Evolutionary conservation across 2,888 invertebrate genomes (phyloP).

Genomic region (Lasius fuliginosus): DNA sequence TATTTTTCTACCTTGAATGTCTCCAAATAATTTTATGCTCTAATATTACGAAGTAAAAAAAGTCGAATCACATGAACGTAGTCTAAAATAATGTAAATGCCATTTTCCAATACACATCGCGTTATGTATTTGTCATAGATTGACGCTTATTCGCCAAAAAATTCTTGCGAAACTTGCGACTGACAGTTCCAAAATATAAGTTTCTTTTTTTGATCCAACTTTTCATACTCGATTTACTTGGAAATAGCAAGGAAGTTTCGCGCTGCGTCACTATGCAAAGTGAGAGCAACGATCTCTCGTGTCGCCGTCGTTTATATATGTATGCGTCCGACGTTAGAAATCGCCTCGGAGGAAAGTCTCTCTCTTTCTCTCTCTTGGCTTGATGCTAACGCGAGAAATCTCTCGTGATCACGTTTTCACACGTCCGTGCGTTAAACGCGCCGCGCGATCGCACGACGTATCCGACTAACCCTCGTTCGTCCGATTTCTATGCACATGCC

Average conservation of each 20-base stretch:
- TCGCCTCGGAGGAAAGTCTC: slow-evolving; percentile 63
- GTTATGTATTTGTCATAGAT: not conserved
- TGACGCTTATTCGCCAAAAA: not conserved
- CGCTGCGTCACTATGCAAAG: slow-evolving; percentile 50
- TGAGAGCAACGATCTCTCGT: slow-evolving; percentile 63
- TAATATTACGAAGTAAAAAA: not conserved
- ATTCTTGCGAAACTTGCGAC: not conserved
- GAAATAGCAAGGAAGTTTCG: slow-evolving; percentile 46
- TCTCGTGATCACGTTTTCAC: slow-evolving; percentile 61
- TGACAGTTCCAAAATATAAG: not conserved
- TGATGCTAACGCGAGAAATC: slow-evolving; percentile 47
- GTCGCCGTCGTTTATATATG: slow-evolving; percentile 14
- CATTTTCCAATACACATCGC: not conserved
- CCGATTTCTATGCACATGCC: slow-evolving; percentile 61
- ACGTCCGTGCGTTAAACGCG: slow-evolving; percentile 54
- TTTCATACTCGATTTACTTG: slow-evolving; percentile 29
- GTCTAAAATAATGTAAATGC: too few species aligned
- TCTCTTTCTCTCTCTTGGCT: not conserved
- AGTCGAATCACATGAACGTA: not conserved
- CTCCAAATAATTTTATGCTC: not conserved
- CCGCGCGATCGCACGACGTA: slow-evolving; percentile 49
- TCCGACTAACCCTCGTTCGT: slow-evolving; percentile 31
- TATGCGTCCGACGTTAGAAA: slow-evolving; percentile 61
- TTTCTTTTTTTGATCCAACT: not conserved
- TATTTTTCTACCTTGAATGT: not conserved